Conservation (phyloP, 1,140 invertebrate genomes). For the Brachystomella parvula region DNA sequence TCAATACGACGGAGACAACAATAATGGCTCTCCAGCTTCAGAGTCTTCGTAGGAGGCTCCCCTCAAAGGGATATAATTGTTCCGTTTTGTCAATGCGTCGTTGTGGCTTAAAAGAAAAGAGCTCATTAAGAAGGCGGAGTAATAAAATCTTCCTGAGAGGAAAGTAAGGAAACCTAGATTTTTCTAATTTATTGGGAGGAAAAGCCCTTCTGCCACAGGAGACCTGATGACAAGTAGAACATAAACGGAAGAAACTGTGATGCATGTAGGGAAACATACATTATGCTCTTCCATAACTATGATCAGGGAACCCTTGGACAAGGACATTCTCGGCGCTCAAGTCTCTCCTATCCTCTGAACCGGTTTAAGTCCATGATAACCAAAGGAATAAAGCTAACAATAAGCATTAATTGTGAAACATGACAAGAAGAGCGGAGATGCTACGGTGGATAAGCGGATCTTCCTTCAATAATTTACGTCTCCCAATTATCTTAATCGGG, state of each 20-base stretch:
- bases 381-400: not conserved
- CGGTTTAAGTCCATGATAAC: not conserved
- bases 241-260: not conserved
- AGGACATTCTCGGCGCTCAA: not conserved
- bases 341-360: not conserved
- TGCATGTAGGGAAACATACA: not conserved
- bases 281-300: not conserved
- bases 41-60: not conserved
- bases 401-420: slow-evolving; percentile 1
- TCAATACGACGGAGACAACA: not conserved
- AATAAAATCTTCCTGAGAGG: not conserved
- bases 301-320: not conserved
- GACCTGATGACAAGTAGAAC: slow-evolving; percentile 4
- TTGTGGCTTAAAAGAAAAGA: not conserved
- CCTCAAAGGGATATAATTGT: not conserved
- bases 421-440: not conserved
- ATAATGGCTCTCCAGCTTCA: not conserved
- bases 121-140: not conserved
- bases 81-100: slow-evolving; percentile 1
- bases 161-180: not conserved
- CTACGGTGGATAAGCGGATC: no score
- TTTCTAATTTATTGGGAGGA: not conserved
- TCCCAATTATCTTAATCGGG: not conserved
- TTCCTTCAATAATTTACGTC: slow-evolving; percentile 10
- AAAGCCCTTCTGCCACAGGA: not conserved